Evolutionary conservation across 2,797 vertebrate species (phyloP).

Genomic region (Uromys caudimaculatus): DNA sequence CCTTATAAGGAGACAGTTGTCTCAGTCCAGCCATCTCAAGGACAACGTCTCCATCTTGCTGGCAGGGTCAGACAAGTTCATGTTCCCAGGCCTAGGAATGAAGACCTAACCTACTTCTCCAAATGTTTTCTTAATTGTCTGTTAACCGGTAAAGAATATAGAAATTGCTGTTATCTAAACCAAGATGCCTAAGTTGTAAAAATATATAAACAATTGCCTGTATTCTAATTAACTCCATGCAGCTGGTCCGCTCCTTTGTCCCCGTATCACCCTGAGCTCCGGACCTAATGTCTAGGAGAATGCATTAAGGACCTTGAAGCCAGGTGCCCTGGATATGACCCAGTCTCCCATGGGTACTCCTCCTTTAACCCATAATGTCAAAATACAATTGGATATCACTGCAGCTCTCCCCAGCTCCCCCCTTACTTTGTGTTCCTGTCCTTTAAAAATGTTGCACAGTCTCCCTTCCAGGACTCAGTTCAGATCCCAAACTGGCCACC

Average conservation of each 20-base stretch:
- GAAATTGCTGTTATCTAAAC: neutral
- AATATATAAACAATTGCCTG: neutral
- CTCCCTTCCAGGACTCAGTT: neutral
- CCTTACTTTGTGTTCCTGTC: neutral
- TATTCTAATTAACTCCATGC: neutral
- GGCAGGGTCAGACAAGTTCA: too few species aligned
- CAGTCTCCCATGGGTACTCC: neutral
- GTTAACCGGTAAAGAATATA: neutral
- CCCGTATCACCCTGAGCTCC: neutral
- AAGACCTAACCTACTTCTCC: too few species aligned
- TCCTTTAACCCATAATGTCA: neutral
- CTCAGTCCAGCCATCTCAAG: too few species aligned
- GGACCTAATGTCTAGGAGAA: neutral
- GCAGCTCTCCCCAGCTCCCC: too few species aligned
- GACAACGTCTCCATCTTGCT: too few species aligned
- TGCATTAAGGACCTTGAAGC: neutral
- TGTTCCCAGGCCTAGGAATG: too few species aligned
- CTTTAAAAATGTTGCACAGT: neutral
- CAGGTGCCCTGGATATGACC: neutral
- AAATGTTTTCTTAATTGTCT: neutral
- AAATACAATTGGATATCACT: too few species aligned
- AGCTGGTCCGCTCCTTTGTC: neutral
- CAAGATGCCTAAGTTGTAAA: neutral
- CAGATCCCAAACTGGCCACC: too few species aligned
- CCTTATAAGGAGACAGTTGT: too few species aligned